These are phyloP conservation scores for Mythimna impura DNA, from an alignment of 2,888 invertebrate species.

Conservation along the genomic window DNA sequence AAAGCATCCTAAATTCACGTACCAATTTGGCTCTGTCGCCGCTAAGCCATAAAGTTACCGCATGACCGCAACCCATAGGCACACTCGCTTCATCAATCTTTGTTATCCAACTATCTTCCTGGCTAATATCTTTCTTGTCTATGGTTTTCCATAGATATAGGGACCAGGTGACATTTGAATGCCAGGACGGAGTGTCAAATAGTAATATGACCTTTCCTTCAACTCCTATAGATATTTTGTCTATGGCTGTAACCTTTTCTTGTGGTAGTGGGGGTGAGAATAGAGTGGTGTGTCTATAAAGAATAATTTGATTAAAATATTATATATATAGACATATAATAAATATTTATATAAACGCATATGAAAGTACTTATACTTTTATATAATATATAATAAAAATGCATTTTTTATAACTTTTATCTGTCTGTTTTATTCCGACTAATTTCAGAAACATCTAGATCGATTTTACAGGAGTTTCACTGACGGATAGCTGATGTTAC, in stretches of 20 bases:
- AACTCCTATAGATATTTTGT: constrained; percentile 91
- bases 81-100: constrained; percentile 60
- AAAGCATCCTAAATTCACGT: constrained; percentile 15
- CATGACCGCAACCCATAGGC: constrained; percentile 68
- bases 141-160: constrained; percentile 76
- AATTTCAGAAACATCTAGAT: too few species aligned
- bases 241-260: constrained; percentile 89
- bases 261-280: constrained; percentile 91
- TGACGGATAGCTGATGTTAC: too few species aligned
- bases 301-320: background rate
- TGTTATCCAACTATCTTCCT: constrained; percentile 71
- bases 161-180: background rate
- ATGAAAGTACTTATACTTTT: too few species aligned
- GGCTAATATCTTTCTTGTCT: constrained; percentile 59
- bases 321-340: too few species aligned
- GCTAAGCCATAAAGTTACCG: constrained; percentile 69
- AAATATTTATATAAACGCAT: too few species aligned
- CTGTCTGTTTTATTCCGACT: too few species aligned
- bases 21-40: constrained; percentile 50
- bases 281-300: constrained; percentile 79
- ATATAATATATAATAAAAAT: too few species aligned
- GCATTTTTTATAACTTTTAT: too few species aligned
- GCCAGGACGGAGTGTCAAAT: constrained; percentile 92
- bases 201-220: constrained; percentile 93
- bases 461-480: too few species aligned